A percentile compares a stretch with the other conserved stretches of the same genome.
These are phyloP conservation scores for Scaptomyza reducta DNA, from an alignment of 2,888 invertebrate species.

Conservation along the genomic window DNA sequence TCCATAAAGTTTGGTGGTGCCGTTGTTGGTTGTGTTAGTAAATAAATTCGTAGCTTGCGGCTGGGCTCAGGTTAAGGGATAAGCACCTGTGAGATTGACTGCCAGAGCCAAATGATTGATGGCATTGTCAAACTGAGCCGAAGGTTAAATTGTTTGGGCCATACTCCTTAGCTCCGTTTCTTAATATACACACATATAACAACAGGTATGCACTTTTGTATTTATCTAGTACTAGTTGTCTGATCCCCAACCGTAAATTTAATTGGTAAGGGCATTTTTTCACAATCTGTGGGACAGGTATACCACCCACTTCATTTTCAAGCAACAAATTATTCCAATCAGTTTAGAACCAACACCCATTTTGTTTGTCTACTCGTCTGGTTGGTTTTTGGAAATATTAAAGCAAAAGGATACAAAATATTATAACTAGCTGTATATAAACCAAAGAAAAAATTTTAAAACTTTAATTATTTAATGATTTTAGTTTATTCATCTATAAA, in stretches of 20 bases:
- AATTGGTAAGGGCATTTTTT: slow-evolving; percentile 23
- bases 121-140: slow-evolving; percentile 44
- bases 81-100: slow-evolving; percentile 66
- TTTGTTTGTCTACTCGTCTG: no score
- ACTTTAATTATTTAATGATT: no score
- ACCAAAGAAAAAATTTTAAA: no score
- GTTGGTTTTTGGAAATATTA: neutral
- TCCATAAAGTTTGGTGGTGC: slow-evolving; percentile 12
- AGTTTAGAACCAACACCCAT: neutral
- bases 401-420: no score
- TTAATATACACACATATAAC: slow-evolving; percentile 43
- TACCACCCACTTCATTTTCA: no score
- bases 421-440: no score
- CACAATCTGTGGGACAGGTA: neutral
- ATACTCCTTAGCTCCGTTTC: slow-evolving; percentile 17
- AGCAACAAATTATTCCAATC: no score
- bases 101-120: slow-evolving; percentile 54
- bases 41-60: slow-evolving; percentile 48
- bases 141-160: slow-evolving; percentile 68
- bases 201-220: slow-evolving; percentile 54
- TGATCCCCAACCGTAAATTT: slow-evolving; percentile 28
- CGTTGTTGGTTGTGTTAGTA: slow-evolving; percentile 61
- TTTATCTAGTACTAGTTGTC: neutral
- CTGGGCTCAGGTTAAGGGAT: slow-evolving; percentile 44
- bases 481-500: no score